Evolutionary conservation across 2,797 vertebrate genomes (phyloP).

Genomic region (Sitta carolinensis): DNA sequence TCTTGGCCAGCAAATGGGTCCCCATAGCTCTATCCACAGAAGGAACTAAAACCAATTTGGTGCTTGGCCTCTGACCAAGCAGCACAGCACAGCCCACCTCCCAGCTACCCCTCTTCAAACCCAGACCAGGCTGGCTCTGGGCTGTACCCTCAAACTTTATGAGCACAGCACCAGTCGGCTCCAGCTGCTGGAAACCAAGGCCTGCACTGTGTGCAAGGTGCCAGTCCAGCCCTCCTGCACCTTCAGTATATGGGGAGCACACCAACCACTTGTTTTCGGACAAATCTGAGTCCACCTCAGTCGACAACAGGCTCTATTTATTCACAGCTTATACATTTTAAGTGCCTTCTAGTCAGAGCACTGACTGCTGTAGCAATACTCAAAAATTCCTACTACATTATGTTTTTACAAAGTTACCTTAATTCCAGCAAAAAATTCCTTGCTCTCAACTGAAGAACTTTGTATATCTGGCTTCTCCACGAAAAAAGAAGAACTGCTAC

Average conservation of each 20-base stretch:
- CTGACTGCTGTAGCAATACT: background rate
- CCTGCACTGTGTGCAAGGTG: background rate
- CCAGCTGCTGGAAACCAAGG: background rate
- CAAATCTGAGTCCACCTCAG: background rate
- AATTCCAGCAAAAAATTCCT: slow-evolving; percentile 89
- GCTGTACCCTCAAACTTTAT: background rate
- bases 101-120: background rate
- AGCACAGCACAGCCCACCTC: background rate
- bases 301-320: background rate
- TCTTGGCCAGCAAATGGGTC: background rate
- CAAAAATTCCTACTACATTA: background rate
- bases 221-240: background rate
- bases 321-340: background rate
- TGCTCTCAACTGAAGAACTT: slow-evolving; percentile 79
- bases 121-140: background rate
- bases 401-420: slow-evolving; percentile 72
- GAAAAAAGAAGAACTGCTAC: slow-evolving; percentile 85
- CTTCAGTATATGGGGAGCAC: rapidly evolving
- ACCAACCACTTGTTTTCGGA: background rate
- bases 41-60: background rate
- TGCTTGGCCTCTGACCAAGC: background rate
- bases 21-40: background rate
- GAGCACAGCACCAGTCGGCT: rapidly evolving
- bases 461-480: slow-evolving; percentile 80
- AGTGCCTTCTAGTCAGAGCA: background rate